Base-by-base conservation (phyloP, 2,888 invertebrate species). In the Artemia sp. region DNA sequence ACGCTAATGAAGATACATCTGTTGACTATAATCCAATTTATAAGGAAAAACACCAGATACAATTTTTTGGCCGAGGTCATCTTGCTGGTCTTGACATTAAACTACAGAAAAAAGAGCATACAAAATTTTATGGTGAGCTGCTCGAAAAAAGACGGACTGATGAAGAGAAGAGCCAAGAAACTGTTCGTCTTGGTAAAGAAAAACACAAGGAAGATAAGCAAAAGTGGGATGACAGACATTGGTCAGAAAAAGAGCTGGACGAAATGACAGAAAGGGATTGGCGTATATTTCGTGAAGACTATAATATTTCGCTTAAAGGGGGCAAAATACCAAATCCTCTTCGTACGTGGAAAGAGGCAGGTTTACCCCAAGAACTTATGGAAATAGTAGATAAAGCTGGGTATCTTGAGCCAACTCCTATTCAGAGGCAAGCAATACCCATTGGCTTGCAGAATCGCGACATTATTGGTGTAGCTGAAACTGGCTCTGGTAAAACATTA, bases 261-360 rank as follows among this genome's bases (percentile, higher is more conserved):
- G 95, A 97, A 79, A 99, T 99, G 98, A 92, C 91, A 0, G 97
- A 99, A 78, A 84, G 98, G 75, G 98, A 99, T 82, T 99, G 98
- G 98, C 86, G 98, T 79, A 99, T 99, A 76, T 99, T 99, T 78
- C 85, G 96, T 73, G 98, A 99, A 80, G 98, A 99, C 80, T 99
- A 95, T 78, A 98, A 94, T 77, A 96, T 99, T 70, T 90, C 94
- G 5, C 91, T 97, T 72, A 98, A 99, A 80, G 95, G 84, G 78
- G 98, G 98, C 0, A 88, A 84, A 77, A 94, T 99, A 75, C 96
- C 98, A 0, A 92, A 94, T 80, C 98, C 98, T 0, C 86, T 98
- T 71, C 84, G 98, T 52, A 86, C 84, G 72, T 99, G 98, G 98
- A 88, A 87, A 73, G 98, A 99, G 81, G 92, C 91, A 6, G 86